A percentile compares a stretch with the other conserved stretches of the same genome.
These are phyloP conservation scores for Semibalanus balanoides DNA, from an alignment of 1,140 invertebrate species.

Conservation along the genomic window DNA sequence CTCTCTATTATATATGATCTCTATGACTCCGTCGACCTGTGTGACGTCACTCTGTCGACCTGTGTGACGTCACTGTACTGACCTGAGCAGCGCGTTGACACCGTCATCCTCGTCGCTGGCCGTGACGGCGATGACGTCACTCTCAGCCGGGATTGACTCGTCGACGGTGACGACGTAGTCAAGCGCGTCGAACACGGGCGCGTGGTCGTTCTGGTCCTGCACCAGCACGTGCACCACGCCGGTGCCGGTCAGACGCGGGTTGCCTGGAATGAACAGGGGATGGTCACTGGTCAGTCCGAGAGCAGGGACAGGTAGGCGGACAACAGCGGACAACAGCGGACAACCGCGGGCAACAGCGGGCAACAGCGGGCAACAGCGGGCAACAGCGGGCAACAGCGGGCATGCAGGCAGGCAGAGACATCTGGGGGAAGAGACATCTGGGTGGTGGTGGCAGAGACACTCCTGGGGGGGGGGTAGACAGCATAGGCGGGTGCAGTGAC, in stretches of 20 bases:
- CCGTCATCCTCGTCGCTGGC: constrained; percentile 68
- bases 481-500: too few relatives aligned
- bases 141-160: constrained; percentile 58
- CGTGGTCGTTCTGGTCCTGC: constrained; percentile 86
- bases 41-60: not conserved
- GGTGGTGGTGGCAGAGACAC: too few relatives aligned
- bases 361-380: too few relatives aligned
- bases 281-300: too few relatives aligned
- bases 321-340: too few relatives aligned
- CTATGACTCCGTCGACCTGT: not conserved
- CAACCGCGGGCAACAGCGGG: too few relatives aligned
- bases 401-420: too few relatives aligned
- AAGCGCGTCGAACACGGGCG: constrained; percentile 48
- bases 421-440: too few relatives aligned
- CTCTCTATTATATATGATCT: too few relatives aligned
- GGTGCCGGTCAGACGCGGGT: constrained; percentile 71
- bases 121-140: constrained; percentile 50
- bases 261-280: constrained; percentile 43
- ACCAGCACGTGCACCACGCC: constrained; percentile 75
- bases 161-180: constrained; percentile 56
- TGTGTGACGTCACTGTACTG: constrained; percentile 15
- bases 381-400: too few relatives aligned
- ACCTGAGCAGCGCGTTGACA: constrained; percentile 66
- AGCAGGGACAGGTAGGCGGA: too few relatives aligned
- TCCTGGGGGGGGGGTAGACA: too few relatives aligned